phyloP scores from a whole-genome alignment of 2,888 invertebrate genomes.

The Apamea monoglypha region DNA sequence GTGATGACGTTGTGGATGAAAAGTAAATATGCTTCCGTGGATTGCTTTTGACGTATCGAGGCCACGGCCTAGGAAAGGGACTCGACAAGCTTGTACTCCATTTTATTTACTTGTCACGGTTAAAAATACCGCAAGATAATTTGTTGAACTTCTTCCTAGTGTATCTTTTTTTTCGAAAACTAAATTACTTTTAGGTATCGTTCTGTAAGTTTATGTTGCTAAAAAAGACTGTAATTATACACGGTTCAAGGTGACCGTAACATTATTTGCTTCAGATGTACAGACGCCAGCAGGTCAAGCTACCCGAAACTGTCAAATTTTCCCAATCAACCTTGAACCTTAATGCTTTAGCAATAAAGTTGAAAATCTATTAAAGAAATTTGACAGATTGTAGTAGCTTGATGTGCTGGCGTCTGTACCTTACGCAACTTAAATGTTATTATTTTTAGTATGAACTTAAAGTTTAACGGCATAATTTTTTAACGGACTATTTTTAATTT shows the following conservation, averaged over 20 bases:
- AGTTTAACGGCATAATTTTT: background rate
- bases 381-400: no score
- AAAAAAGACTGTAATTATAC: background rate
- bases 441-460: background rate
- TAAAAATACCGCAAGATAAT: background rate
- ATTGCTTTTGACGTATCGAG: conserved; percentile 21
- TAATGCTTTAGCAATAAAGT: no score
- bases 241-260: no score
- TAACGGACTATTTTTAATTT: background rate
- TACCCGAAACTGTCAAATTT: no score
- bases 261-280: no score
- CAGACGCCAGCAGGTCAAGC: no score
- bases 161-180: background rate
- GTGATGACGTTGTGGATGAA: conserved; percentile 11
- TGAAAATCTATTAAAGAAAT: no score
- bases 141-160: background rate
- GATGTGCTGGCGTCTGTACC: no score
- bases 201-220: background rate
- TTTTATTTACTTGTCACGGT: background rate
- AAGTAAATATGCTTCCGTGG: conserved; percentile 36
- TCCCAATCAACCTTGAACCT: no score
- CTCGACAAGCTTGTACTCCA: background rate
- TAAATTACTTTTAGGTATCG: background rate
- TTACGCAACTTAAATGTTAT: background rate
- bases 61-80: background rate